These are phyloP conservation scores for Scrobipalpa atriplicella DNA, from an alignment of 2,888 invertebrate species.

Conservation along the genomic window DNA sequence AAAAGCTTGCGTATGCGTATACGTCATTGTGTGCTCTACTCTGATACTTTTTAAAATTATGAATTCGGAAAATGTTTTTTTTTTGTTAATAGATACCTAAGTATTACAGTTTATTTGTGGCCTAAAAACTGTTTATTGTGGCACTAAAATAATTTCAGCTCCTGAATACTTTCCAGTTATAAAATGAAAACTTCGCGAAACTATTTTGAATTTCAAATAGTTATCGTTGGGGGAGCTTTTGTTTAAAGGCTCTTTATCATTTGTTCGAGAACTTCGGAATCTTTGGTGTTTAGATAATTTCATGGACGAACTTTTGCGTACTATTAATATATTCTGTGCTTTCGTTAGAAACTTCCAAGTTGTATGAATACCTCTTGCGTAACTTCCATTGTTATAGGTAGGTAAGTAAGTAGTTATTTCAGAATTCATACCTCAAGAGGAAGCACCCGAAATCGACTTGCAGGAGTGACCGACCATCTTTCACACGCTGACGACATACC, in stretches of 20 bases:
- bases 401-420: background rate
- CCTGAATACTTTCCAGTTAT: constrained; percentile 17
- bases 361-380: constrained; percentile 1
- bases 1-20: too few relatives aligned
- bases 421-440: background rate
- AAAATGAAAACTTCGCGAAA: constrained; percentile 26
- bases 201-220: constrained; percentile 32
- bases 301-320: constrained; percentile 10
- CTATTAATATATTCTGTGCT: background rate
- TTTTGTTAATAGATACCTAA: too few relatives aligned
- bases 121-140: background rate
- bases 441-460: too few relatives aligned
- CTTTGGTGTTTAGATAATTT: constrained; percentile 30
- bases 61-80: too few relatives aligned
- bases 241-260: constrained; percentile 26
- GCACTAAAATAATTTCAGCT: constrained; percentile 13
- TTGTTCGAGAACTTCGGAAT: constrained; percentile 26
- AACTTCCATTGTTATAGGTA: background rate
- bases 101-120: background rate
- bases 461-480: too few relatives aligned
- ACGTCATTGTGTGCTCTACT: too few relatives aligned
- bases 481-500: too few relatives aligned
- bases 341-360: constrained; percentile 19
- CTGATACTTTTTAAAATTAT: too few relatives aligned
- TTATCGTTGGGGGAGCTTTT: constrained; percentile 21